These are phyloP conservation scores for Trichogramma dendrolimi DNA, from an alignment of 2,888 invertebrate species.

Conservation along the genomic window DNA sequence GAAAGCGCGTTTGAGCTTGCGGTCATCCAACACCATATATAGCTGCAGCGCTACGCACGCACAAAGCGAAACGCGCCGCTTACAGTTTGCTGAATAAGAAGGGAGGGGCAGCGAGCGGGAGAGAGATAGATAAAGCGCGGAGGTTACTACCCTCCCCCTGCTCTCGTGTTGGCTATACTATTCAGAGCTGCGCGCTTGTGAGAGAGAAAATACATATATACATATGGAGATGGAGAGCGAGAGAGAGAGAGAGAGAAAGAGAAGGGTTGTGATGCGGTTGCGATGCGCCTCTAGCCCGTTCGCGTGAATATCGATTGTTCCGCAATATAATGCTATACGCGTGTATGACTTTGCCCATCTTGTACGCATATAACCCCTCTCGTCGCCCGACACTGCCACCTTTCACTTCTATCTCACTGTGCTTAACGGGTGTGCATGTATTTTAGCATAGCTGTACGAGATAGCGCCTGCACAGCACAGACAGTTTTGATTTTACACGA, in stretches of 20 bases:
- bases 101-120: slow-evolving; percentile 2
- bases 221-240: slow-evolving; percentile 2
- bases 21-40: slow-evolving; percentile 35
- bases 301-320: slow-evolving; percentile 45
- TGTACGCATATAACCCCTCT: slow-evolving; percentile 29
- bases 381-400: slow-evolving; percentile 25
- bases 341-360: slow-evolving; percentile 36
- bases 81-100: not conserved
- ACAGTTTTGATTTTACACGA: too few relatives aligned
- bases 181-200: slow-evolving; percentile 7
- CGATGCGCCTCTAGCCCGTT: slow-evolving; percentile 7
- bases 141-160: not conserved
- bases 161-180: not conserved
- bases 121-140: slow-evolving; percentile 3
- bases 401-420: not conserved
- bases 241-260: slow-evolving; percentile 19
- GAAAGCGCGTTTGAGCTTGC: slow-evolving; percentile 36
- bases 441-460: too few relatives aligned
- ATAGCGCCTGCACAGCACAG: too few relatives aligned
- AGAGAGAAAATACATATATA: slow-evolving; percentile 22
- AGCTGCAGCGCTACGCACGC: too few relatives aligned
- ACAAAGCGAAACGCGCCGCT: slow-evolving; percentile 37
- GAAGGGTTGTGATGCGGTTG: slow-evolving; percentile 33
- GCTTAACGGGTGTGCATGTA: not conserved
- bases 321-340: slow-evolving; percentile 41